These are phyloP conservation scores for Osedax fenrisi DNA, from an alignment of 2,888 invertebrate genomes.

Conservation along the genomic window DNA sequence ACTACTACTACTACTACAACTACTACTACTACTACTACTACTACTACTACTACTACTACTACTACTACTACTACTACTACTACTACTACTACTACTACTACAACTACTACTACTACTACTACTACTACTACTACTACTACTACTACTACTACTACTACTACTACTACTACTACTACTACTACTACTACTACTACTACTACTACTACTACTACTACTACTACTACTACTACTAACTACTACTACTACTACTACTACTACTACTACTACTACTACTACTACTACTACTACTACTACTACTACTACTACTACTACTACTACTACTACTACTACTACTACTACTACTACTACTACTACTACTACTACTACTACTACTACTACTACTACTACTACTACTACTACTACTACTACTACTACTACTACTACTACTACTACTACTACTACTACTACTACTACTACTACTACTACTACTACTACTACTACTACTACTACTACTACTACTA, in stretches of 20 bases:
- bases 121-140: conserved; percentile 28
- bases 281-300: conserved; percentile 11
- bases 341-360: conserved; percentile 20
- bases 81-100: conserved; percentile 25
- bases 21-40: conserved; percentile 20
- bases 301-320: conserved; percentile 14
- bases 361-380: conserved; percentile 13
- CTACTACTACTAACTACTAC: too few species aligned
- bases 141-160: conserved; percentile 21
- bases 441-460: too few species aligned
- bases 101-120: conserved; percentile 29
- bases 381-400: conserved; percentile 15
- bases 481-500: too few species aligned
- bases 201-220: conserved; percentile 28
- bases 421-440: conserved; percentile 25
- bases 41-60: conserved; percentile 19
- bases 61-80: conserved; percentile 20
- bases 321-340: conserved; percentile 28
- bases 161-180: conserved; percentile 22
- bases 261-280: conserved; percentile 22
- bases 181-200: conserved; percentile 20
- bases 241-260: conserved; percentile 32
- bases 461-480: too few species aligned
- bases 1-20: conserved; percentile 5
- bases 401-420: conserved; percentile 25